A percentile compares a stretch with the other conserved stretches of the same genome.
Conservation (phyloP, 2,797 vertebrate species). For the Smutsia gigantea region DNA sequence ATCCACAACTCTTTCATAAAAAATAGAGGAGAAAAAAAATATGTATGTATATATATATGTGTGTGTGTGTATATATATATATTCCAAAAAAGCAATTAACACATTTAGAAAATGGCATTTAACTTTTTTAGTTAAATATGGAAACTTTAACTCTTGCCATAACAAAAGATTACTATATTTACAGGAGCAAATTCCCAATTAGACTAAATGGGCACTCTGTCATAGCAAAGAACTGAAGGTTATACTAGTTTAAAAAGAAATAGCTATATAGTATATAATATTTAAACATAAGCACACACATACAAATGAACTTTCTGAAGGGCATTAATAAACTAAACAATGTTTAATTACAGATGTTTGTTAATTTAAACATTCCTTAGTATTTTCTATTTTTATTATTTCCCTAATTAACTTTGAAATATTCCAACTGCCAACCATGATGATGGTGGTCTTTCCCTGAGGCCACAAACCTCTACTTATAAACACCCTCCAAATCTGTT, state of each 20-base stretch:
- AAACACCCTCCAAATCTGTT: background rate
- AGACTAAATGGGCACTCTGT: slow-evolving; percentile 18
- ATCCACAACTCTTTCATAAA: background rate
- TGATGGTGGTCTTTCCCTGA: background rate
- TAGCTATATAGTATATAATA: background rate
- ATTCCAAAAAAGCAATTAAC: background rate
- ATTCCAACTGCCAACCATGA: background rate
- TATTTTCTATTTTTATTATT: slow-evolving; percentile 26
- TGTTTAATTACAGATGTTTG: slow-evolving; percentile 21
- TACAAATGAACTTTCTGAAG: slow-evolving; percentile 21
- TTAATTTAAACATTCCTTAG: slow-evolving; percentile 11
- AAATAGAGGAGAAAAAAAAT: background rate
- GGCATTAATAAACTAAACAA: slow-evolving; percentile 48
- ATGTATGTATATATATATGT: background rate
- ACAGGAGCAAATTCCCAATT: background rate
- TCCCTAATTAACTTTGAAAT: background rate
- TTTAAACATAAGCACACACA: slow-evolving; percentile 8
- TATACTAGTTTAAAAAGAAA: slow-evolving; percentile 2
- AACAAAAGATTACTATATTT: background rate
- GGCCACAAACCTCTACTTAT: background rate
- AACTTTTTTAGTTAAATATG: slow-evolving; percentile 12
- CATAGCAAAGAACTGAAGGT: slow-evolving; percentile 21
- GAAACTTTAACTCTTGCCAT: background rate
- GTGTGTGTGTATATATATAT: background rate
- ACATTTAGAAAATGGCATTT: slow-evolving; percentile 39